Percentiles rank a stretch among this genome's conserved stretches.
phyloP scores from a whole-genome alignment of 2,888 invertebrate species.

The Lottia scabra region DNA sequence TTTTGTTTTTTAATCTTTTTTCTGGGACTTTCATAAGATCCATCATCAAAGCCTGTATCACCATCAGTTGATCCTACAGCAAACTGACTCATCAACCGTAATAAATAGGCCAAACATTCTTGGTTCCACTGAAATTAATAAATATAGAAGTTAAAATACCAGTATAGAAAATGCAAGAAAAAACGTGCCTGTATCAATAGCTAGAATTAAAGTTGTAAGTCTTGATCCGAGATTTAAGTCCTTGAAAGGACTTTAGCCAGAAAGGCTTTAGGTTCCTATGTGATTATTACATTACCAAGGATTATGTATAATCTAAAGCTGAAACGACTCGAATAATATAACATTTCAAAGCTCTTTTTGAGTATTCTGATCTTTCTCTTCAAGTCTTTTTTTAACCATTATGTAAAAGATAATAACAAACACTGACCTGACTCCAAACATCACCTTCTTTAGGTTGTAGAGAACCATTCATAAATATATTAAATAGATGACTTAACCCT shows the following conservation, averaged over 20 bases:
- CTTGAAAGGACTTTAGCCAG: no score
- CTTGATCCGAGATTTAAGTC: no score
- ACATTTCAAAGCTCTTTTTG: no score
- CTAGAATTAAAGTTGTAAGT: no score
- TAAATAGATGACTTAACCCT: conserved; percentile 87
- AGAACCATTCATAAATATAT: conserved; percentile 90
- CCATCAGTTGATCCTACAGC: conserved; percentile 75
- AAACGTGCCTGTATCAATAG: not conserved
- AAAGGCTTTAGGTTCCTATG: no score
- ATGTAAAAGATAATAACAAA: no score
- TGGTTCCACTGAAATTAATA: conserved; percentile 82
- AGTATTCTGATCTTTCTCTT: no score
- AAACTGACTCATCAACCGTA: conserved; percentile 87
- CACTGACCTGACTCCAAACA: conserved; percentile 74
- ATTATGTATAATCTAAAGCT: no score
- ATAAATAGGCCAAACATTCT: conserved; percentile 88
- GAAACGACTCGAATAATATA: no score
- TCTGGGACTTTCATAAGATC: conserved; percentile 58
- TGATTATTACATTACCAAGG: no score
- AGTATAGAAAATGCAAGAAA: not conserved
- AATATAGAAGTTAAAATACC: not conserved
- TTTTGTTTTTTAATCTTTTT: conserved; percentile 60
- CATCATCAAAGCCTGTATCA: conserved; percentile 58
- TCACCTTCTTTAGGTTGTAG: conserved; percentile 78
- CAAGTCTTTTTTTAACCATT: no score